A percentile compares a stretch with the other conserved stretches of the same genome.
Conservation (phyloP, 2,888 invertebrate species). For the Lydus trimaculatus region DNA sequence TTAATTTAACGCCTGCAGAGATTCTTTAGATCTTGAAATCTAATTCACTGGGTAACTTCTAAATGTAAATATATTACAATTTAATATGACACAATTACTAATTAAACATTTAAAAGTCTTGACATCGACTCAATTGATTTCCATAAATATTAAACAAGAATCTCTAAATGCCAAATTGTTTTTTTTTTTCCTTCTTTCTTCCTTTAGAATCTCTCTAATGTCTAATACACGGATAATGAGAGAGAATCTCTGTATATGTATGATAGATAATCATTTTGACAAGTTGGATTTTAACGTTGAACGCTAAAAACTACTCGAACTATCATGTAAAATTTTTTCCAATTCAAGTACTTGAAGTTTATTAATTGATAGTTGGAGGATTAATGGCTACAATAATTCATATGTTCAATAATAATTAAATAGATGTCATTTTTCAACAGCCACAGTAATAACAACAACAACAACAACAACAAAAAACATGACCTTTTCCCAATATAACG, state of each 20-base stretch:
- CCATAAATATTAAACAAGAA: not conserved
- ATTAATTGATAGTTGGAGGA: not conserved
- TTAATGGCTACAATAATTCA: not conserved
- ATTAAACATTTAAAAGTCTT: not conserved
- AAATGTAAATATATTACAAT: slow-evolving; percentile 1
- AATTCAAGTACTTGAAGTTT: not conserved
- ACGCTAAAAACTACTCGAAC: not conserved
- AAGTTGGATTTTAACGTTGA: not conserved
- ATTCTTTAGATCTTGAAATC: slow-evolving; percentile 8
- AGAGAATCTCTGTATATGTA: too few species aligned
- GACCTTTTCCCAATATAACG: not conserved
- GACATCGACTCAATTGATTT: not conserved
- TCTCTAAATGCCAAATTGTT: not conserved
- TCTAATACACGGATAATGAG: too few species aligned
- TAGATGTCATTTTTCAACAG: not conserved
- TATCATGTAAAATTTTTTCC: not conserved
- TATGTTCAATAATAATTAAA: not conserved
- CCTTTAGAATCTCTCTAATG: not conserved
- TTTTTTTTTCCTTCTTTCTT: not conserved
- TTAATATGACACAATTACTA: slow-evolving; percentile 4
- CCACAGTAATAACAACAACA: too few species aligned
- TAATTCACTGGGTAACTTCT: not conserved
- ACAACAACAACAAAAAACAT: not conserved
- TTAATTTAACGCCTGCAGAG: slow-evolving; percentile 16
- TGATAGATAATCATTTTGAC: not conserved